Percentiles rank a stretch among this genome's conserved stretches.
Conservation (phyloP, 2,888 invertebrate species). For the Drosophila rubida region DNA sequence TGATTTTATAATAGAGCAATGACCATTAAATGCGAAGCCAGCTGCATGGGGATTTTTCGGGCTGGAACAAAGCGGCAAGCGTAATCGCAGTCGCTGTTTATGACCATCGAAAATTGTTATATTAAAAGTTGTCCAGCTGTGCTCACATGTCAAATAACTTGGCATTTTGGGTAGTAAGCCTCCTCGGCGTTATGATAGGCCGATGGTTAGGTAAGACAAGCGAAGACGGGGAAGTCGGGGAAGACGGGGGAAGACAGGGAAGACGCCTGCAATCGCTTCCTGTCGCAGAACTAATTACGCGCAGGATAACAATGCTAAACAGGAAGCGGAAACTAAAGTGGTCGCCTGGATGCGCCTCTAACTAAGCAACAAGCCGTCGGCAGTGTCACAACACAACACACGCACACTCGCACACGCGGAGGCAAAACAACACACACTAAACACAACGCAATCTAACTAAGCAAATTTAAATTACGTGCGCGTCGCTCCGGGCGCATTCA, state of each 20-base stretch:
- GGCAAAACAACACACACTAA: slow-evolving; percentile 22
- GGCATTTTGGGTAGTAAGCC: slow-evolving; percentile 43
- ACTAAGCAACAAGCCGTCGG: slow-evolving; percentile 57
- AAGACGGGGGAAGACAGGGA: slow-evolving; percentile 5
- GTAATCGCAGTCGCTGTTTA: slow-evolving; percentile 52
- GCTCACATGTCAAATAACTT: slow-evolving; percentile 60
- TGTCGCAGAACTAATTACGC: slow-evolving; percentile 66
- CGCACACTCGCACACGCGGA: slow-evolving; percentile 26
- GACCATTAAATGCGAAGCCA: slow-evolving; percentile 44
- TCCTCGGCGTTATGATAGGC: slow-evolving; percentile 7
- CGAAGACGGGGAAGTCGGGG: not conserved
- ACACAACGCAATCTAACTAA: slow-evolving; percentile 64
- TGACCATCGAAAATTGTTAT: slow-evolving; percentile 66
- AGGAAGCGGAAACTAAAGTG: slow-evolving; percentile 79
- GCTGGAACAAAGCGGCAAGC: slow-evolving; percentile 48
- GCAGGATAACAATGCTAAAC: slow-evolving; percentile 66
- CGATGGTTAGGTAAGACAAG: slow-evolving; percentile 20
- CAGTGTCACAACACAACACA: slow-evolving; percentile 41
- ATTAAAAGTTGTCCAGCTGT: slow-evolving; percentile 49
- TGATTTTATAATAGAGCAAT: slow-evolving; percentile 60
- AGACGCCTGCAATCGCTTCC: slow-evolving; percentile 56
- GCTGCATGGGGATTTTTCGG: slow-evolving; percentile 38
- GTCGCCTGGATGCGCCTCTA: slow-evolving; percentile 55
- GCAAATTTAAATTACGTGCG: slow-evolving; percentile 75
- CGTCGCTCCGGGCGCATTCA: slow-evolving; percentile 75